These are phyloP conservation scores for Chaenogobius annularis DNA, from an alignment of 2,113 vertebrate species.

Conservation along the genomic window DNA sequence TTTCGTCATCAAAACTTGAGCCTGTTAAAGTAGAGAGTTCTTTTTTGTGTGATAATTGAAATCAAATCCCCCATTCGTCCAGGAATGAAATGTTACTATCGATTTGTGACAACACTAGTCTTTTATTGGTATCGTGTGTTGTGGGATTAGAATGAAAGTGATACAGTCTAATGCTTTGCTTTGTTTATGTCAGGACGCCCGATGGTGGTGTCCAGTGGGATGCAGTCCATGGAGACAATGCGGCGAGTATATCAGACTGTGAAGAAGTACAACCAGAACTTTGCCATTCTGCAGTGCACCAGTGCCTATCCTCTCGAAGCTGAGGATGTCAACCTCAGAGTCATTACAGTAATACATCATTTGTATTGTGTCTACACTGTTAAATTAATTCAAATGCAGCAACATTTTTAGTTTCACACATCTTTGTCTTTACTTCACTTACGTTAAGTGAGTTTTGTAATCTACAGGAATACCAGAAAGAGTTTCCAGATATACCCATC, in stretches of 20 bases:
- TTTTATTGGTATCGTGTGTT: neutral
- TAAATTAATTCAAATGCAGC: too few species aligned
- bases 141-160: neutral
- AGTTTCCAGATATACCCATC: constrained; percentile 97
- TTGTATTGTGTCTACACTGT: neutral
- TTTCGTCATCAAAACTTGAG: too few species aligned
- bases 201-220: constrained; percentile 97
- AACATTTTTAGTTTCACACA: neutral
- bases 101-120: neutral
- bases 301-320: constrained; percentile 91
- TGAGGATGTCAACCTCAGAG: constrained; percentile 88
- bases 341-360: constrained; percentile 77
- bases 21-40: too few species aligned
- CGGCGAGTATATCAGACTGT: constrained; percentile 88
- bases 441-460: neutral
- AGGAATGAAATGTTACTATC: too few species aligned
- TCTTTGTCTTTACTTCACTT: neutral
- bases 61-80: too few species aligned
- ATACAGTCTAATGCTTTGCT: neutral
- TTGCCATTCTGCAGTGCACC: constrained; percentile 96
- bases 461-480: constrained; percentile 88
- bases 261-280: constrained; percentile 90
- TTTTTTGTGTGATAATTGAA: too few species aligned
- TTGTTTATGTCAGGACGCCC: constrained; percentile 82
- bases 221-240: constrained; percentile 97